These are phyloP conservation scores for Lutjanus argentimaculatus DNA, from an alignment of 2,797 vertebrate genomes.

Conservation along the genomic window DNA sequence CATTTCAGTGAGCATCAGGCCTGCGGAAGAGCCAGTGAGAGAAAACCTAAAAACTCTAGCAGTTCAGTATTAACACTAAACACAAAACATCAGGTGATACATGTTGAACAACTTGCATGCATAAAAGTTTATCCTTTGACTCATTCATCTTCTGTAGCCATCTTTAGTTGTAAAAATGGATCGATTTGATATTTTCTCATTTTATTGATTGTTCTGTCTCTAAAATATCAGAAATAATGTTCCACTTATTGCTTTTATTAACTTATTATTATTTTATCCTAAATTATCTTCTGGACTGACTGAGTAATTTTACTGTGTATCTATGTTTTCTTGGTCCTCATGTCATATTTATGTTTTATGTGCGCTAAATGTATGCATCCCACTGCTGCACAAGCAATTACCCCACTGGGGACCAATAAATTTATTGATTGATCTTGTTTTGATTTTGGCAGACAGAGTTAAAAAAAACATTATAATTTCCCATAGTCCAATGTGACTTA, in stretches of 20 bases:
- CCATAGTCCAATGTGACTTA: neutral
- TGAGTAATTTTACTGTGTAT: too few relatives aligned
- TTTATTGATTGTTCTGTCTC: neutral
- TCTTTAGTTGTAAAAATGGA: neutral
- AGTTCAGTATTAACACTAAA: neutral
- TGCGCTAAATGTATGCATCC: too few relatives aligned
- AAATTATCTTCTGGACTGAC: too few relatives aligned
- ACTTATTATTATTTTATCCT: too few relatives aligned
- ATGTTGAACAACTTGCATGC: neutral
- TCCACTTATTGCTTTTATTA: too few relatives aligned
- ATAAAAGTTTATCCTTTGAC: neutral
- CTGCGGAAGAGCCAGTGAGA: neutral
- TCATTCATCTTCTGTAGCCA: neutral
- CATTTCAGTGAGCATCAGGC: conserved; percentile 1
- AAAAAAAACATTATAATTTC: neutral
- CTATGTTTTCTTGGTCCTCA: too few relatives aligned
- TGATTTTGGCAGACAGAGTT: too few relatives aligned
- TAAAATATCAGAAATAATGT: neutral
- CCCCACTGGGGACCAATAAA: too few relatives aligned
- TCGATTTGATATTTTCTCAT: neutral
- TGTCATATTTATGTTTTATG: too few relatives aligned
- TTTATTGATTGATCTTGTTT: too few relatives aligned
- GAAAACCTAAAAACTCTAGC: neutral
- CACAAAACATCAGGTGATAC: neutral
- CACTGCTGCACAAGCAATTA: too few relatives aligned